phyloP scores from a whole-genome alignment of 2,113 vertebrate species.

The Sebastes fasciatus region DNA sequence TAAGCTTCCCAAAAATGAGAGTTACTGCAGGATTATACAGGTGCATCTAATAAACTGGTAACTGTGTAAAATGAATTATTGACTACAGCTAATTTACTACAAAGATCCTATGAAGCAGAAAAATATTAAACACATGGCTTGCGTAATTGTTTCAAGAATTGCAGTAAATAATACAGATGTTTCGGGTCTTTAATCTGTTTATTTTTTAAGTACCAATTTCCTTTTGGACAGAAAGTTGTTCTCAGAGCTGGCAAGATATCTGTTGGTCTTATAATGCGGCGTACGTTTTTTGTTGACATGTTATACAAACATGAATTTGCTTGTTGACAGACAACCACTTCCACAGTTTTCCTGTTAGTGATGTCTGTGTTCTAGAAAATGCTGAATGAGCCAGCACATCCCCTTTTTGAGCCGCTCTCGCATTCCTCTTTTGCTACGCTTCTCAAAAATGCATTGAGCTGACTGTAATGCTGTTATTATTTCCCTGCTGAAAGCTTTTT shows the following conservation, averaged over 20 bases:
- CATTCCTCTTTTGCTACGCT: constrained; percentile 72
- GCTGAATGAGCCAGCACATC: constrained; percentile 4
- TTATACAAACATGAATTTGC: constrained; percentile 14
- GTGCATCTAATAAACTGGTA: constrained; percentile 3
- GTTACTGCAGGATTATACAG: not conserved
- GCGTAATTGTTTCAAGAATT: constrained; percentile 33
- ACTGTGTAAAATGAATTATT: constrained; percentile 12
- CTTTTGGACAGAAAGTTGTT: constrained; percentile 45
- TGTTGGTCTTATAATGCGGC: constrained; percentile 19
- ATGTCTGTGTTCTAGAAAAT: constrained; percentile 34
- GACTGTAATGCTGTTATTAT: constrained; percentile 70
- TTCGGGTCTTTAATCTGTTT: constrained; percentile 36
- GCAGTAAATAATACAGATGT: constrained; percentile 32
- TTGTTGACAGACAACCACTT: constrained; percentile 42
- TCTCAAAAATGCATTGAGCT: constrained; percentile 69
- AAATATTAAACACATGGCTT: constrained; percentile 1
- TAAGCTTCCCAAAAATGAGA: not conserved
- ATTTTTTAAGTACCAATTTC: constrained; percentile 46
- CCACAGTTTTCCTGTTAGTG: constrained; percentile 10
- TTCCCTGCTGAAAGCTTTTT: constrained; percentile 67
- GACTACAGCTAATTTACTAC: constrained; percentile 13
- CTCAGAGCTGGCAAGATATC: constrained; percentile 50
- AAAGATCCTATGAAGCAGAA: not conserved
- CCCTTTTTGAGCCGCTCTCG: constrained; percentile 29
- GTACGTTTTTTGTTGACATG: constrained; percentile 46